Conservation (phyloP, 1,140 invertebrate species). For the Aphelinus certus region DNA sequence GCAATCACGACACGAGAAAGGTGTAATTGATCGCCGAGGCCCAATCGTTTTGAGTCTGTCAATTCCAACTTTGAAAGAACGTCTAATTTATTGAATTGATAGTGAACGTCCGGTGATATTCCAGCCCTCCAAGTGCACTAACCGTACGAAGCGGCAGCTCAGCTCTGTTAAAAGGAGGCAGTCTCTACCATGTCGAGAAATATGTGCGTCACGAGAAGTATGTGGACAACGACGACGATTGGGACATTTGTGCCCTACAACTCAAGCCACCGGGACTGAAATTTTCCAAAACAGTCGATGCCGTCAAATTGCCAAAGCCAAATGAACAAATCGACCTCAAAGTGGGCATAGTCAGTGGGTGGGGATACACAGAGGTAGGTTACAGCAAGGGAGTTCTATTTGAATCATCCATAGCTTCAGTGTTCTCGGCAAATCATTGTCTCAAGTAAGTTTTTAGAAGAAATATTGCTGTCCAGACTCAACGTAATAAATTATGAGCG, state of each 20-base stretch:
- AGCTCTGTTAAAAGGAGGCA: not conserved
- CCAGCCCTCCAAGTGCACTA: not conserved
- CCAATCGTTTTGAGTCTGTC: not conserved
- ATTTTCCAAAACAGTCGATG: not conserved
- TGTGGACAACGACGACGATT: constrained; percentile 61
- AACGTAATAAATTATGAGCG: no score
- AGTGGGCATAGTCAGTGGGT: constrained; percentile 32
- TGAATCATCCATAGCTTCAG: no score
- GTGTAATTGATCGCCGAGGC: not conserved
- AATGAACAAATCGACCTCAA: not conserved
- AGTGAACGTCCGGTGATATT: not conserved
- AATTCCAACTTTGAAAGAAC: not conserved
- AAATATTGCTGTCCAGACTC: no score
- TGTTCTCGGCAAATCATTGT: no score
- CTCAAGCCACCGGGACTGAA: not conserved
- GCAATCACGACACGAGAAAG: not conserved
- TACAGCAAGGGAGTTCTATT: not conserved
- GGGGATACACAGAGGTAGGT: constrained; percentile 38
- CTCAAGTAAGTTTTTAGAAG: no score
- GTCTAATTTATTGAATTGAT: not conserved
- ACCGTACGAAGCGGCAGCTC: constrained; percentile 8
- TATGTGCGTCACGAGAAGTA: constrained; percentile 51
- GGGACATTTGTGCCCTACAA: constrained; percentile 46
- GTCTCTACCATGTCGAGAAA: constrained; percentile 40
- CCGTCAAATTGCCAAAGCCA: constrained; percentile 1